phyloP scores from a whole-genome alignment of 2,113 vertebrate species.

The Lepisosteus osseus region DNA sequence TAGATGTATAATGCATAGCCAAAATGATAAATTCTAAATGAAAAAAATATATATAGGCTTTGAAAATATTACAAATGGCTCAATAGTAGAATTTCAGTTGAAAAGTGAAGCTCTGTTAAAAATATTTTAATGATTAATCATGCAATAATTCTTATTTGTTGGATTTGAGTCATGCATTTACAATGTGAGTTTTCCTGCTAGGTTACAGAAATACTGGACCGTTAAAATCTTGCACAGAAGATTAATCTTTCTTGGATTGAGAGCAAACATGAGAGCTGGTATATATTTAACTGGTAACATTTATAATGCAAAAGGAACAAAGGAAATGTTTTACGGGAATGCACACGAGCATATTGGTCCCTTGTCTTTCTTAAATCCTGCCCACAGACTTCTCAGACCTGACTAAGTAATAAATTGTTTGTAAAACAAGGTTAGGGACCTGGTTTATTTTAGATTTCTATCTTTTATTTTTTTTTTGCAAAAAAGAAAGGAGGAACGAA shows the following conservation, averaged over 20 bases:
- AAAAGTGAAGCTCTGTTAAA: constrained; percentile 49
- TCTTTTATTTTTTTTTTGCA: not conserved
- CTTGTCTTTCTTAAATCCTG: constrained; percentile 5
- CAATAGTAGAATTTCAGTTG: constrained; percentile 47
- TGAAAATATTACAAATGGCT: constrained; percentile 19
- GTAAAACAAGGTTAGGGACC: not conserved
- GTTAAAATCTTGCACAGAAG: constrained; percentile 59
- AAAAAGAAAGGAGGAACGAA: not conserved
- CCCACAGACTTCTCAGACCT: not conserved
- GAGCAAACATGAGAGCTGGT: constrained; percentile 56
- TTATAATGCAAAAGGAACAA: constrained; percentile 43
- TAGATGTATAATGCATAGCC: no score
- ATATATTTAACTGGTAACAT: constrained; percentile 61
- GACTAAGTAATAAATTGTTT: constrained; percentile 8
- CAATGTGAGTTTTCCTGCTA: constrained; percentile 44
- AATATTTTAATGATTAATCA: constrained; percentile 52
- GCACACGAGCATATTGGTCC: constrained; percentile 4
- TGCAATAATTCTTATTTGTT: constrained; percentile 41
- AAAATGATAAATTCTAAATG: not conserved
- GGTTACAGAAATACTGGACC: constrained; percentile 53
- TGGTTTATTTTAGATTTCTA: constrained; percentile 10
- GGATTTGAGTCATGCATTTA: constrained; percentile 27
- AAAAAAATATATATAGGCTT: not conserved
- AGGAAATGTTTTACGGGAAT: not conserved
- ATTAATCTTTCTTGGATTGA: constrained; percentile 44